phyloP scores from a whole-genome alignment of 1,140 invertebrate genomes.

The Drosophila pectinifera region DNA sequence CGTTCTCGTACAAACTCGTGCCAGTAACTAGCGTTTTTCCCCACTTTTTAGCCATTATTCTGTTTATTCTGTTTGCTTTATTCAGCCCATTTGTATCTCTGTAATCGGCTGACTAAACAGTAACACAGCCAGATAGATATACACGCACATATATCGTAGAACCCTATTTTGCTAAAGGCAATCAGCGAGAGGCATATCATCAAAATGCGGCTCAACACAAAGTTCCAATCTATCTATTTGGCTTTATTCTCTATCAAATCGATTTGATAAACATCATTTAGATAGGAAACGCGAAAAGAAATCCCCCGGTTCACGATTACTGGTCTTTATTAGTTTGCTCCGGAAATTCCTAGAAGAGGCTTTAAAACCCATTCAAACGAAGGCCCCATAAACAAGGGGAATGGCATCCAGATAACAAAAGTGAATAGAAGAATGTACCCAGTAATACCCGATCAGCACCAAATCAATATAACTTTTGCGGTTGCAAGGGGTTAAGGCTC shows the following conservation, averaged over 20 bases:
- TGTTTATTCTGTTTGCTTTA: constrained; percentile 24
- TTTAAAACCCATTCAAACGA: constrained; percentile 50
- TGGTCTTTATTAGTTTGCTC: constrained; percentile 17
- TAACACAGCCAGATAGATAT: constrained; percentile 3
- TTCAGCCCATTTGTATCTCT: constrained; percentile 35
- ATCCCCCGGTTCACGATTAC: constrained; percentile 8
- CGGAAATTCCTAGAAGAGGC: constrained; percentile 56
- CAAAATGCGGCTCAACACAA: constrained; percentile 12
- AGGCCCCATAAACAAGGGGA: constrained; percentile 9
- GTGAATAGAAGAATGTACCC: not conserved
- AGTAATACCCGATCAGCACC: not conserved
- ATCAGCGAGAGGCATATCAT: constrained; percentile 10
- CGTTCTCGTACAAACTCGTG: constrained; percentile 35
- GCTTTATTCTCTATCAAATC: constrained; percentile 12
- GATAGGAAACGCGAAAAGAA: constrained; percentile 18
- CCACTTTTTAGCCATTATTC: constrained; percentile 28
- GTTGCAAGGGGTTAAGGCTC: not conserved
- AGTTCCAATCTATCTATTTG: constrained; percentile 24
- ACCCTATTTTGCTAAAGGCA: constrained; percentile 17
- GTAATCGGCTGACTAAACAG: constrained; percentile 52
- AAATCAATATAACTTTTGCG: constrained; percentile 10
- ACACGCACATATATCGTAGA: not conserved
- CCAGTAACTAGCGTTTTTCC: constrained; percentile 48
- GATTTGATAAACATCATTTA: constrained; percentile 17
- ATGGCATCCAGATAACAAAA: constrained; percentile 8